These are phyloP conservation scores for Brachyptera putata DNA, from an alignment of 2,888 invertebrate species.

Conservation along the genomic window DNA sequence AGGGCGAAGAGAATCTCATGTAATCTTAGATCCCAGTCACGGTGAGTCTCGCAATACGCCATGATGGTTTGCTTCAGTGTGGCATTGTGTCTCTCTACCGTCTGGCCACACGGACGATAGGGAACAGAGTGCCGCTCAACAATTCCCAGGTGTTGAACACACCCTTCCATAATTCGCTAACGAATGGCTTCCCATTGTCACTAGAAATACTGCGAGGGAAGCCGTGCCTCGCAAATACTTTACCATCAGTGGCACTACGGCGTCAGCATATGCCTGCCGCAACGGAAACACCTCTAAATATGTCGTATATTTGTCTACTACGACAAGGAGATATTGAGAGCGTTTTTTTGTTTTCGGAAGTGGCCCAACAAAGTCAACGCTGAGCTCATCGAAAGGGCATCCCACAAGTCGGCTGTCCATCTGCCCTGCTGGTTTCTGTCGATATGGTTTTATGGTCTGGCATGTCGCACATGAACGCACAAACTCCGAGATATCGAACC, in stretches of 20 bases:
- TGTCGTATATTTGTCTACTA: slow-evolving; percentile 5
- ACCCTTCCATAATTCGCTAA: not conserved
- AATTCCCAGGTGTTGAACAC: not conserved
- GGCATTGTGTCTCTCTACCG: not conserved
- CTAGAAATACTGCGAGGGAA: too few relatives aligned
- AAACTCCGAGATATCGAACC: not conserved
- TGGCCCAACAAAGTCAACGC: too few relatives aligned
- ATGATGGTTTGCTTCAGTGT: not conserved
- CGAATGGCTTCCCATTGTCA: slow-evolving; percentile 6
- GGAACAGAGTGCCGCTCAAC: not conserved
- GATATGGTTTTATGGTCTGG: not conserved
- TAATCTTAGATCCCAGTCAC: too few relatives aligned
- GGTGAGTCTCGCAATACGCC: too few relatives aligned
- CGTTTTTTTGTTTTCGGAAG: not conserved
- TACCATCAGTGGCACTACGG: not conserved
- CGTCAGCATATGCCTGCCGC: not conserved
- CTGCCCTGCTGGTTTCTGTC: not conserved
- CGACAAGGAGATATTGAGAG: not conserved
- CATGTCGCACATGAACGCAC: not conserved
- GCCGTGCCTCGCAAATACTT: not conserved
- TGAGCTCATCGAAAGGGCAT: too few relatives aligned
- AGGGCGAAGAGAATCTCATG: too few relatives aligned
- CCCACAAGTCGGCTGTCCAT: too few relatives aligned
- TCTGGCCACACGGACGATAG: too few relatives aligned
- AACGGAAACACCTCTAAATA: not conserved